Conservation (phyloP, 1,140 invertebrate genomes). For the Zaprionus africanus region DNA sequence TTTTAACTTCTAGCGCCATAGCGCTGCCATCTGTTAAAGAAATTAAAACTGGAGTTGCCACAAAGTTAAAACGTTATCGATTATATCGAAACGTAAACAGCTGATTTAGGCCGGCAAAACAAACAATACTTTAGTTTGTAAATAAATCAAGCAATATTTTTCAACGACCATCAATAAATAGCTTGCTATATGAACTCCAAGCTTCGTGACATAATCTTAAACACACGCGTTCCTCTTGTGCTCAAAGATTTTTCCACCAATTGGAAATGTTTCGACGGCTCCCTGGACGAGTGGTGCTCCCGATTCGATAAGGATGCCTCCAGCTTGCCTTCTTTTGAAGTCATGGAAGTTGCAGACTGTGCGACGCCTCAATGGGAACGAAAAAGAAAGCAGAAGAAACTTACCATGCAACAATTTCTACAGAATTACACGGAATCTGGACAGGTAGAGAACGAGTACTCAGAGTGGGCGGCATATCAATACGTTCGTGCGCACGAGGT, state of each 20-base stretch:
- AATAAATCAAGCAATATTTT: constrained; percentile 1
- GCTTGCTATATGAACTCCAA: constrained; percentile 29
- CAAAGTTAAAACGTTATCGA: background rate
- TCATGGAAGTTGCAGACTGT: constrained; percentile 78
- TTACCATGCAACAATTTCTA: constrained; percentile 87
- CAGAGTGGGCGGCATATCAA: constrained; percentile 87
- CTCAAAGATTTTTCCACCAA: constrained; percentile 59
- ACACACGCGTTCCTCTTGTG: constrained; percentile 66
- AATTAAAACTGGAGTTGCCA: background rate
- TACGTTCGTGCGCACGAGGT: constrained; percentile 81
- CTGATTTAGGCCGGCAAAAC: constrained; percentile 18
- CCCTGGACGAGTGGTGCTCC: constrained; percentile 85
- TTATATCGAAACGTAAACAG: background rate
- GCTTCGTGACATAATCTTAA: constrained; percentile 70
- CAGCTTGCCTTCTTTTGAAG: constrained; percentile 83
- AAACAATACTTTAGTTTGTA: background rate
- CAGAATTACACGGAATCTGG: constrained; percentile 73
- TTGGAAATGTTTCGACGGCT: constrained; percentile 70
- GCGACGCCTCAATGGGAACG: constrained; percentile 92
- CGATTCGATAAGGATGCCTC: constrained; percentile 80
- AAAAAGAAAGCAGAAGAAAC: constrained; percentile 85
- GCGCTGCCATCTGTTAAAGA: background rate
- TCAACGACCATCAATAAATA: background rate
- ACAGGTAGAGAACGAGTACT: constrained; percentile 80
- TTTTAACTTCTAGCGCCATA: too few relatives aligned